These are phyloP conservation scores for Rutpela maculata DNA, from an alignment of 2,888 invertebrate genomes.

Conservation along the genomic window DNA sequence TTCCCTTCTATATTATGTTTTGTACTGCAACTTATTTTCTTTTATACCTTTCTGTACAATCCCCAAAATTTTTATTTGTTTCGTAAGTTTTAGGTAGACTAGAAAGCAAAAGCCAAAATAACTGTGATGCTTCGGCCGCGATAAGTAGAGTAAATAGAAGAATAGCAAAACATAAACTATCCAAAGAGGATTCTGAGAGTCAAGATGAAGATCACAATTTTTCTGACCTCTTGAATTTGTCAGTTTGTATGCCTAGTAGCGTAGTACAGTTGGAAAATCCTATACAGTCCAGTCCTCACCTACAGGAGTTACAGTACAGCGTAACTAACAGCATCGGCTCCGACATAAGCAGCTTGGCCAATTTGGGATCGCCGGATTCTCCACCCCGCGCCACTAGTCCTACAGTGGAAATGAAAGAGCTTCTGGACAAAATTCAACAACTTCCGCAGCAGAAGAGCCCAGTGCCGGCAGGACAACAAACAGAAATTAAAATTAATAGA, in stretches of 20 bases:
- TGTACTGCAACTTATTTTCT: too few relatives aligned
- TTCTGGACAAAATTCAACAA: slow-evolving; percentile 84
- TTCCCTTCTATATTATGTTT: too few relatives aligned
- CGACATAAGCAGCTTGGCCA: slow-evolving; percentile 83
- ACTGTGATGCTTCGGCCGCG: slow-evolving; percentile 63
- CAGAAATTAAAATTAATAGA: slow-evolving; percentile 62
- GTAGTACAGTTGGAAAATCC: slow-evolving; percentile 64
- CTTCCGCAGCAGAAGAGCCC: slow-evolving; percentile 75
- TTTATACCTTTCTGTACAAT: too few relatives aligned
- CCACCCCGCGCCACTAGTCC: slow-evolving; percentile 91
- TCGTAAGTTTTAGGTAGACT: slow-evolving; percentile 51
- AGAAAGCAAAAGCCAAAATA: slow-evolving; percentile 61
- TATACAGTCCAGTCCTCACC: slow-evolving; percentile 62
- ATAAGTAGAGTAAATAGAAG: slow-evolving; percentile 57
- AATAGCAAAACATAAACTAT: slow-evolving; percentile 48
- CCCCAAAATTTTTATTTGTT: not conserved
- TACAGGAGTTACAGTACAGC: slow-evolving; percentile 67
- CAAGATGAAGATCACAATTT: slow-evolving; percentile 70
- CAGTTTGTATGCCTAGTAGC: slow-evolving; percentile 68
- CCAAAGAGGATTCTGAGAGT: slow-evolving; percentile 56
- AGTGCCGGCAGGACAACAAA: slow-evolving; percentile 72
- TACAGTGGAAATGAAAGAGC: slow-evolving; percentile 84
- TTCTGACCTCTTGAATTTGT: slow-evolving; percentile 71
- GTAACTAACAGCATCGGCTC: slow-evolving; percentile 73
- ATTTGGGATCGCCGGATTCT: slow-evolving; percentile 82